These are phyloP conservation scores for Enhydra lutris DNA, from an alignment of 2,113 vertebrate species.

Conservation along the genomic window DNA sequence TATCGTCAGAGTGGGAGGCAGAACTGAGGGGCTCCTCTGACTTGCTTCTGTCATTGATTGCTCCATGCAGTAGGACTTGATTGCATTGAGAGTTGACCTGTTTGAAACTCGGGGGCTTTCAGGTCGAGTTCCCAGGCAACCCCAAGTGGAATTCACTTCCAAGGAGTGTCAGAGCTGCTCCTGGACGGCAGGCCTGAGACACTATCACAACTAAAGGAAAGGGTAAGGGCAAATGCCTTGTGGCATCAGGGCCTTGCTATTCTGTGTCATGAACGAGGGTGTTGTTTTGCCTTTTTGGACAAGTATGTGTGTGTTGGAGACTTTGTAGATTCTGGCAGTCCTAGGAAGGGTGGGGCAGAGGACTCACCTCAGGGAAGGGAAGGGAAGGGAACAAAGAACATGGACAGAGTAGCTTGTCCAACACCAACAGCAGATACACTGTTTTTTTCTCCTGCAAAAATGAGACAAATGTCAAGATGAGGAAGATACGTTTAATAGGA, in stretches of 20 bases:
- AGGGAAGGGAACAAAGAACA: slow-evolving; percentile 63
- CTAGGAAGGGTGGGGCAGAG: slow-evolving; percentile 50
- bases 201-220: neutral
- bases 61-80: neutral
- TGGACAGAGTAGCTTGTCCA: slow-evolving; percentile 44
- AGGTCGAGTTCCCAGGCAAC: neutral
- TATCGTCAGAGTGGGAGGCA: neutral
- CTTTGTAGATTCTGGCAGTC: slow-evolving; percentile 59
- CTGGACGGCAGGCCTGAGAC: neutral
- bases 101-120: neutral
- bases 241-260: neutral
- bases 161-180: neutral
- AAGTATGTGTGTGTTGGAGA: slow-evolving; percentile 64
- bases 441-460: slow-evolving; percentile 26
- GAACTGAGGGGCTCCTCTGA: neutral
- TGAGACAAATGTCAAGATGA: neutral
- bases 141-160: neutral
- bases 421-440: slow-evolving; percentile 62
- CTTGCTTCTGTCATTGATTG: neutral
- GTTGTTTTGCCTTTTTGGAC: slow-evolving; percentile 60
- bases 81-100: neutral
- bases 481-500: neutral
- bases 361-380: slow-evolving; percentile 61
- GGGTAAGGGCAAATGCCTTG: neutral
- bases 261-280: slow-evolving; percentile 40